phyloP scores from a whole-genome alignment of 2,888 invertebrate genomes.

The Platycheirus albimanus region DNA sequence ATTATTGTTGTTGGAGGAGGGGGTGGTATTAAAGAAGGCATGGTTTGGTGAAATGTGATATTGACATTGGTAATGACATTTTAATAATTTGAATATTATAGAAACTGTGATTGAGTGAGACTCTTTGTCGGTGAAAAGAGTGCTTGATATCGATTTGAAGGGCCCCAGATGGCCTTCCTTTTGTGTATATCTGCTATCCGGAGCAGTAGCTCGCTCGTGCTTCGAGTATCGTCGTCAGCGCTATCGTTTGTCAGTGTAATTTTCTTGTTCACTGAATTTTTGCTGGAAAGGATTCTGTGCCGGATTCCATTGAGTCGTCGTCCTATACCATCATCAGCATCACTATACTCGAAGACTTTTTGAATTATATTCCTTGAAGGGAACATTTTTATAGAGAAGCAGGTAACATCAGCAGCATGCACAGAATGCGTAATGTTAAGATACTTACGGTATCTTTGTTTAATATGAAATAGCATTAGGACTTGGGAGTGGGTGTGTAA shows the following conservation, averaged over 20 bases:
- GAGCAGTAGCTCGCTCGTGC: too few species aligned
- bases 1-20: neutral
- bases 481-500: neutral
- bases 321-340: too few species aligned
- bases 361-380: conserved; percentile 5
- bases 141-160: conserved; percentile 49
- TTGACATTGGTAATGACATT: conserved; percentile 67
- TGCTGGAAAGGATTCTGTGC: conserved; percentile 1
- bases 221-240: neutral
- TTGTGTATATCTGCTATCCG: neutral
- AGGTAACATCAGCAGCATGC: conserved; percentile 30
- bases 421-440: conserved; percentile 49
- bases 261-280: conserved; percentile 67
- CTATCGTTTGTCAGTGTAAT: conserved; percentile 53
- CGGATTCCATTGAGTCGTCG: conserved; percentile 26
- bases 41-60: conserved; percentile 34
- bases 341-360: conserved; percentile 27
- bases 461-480: neutral
- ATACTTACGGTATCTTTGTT: conserved; percentile 1
- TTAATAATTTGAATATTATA: conserved; percentile 73
- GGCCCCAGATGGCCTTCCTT: conserved; percentile 14
- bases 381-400: neutral
- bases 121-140: conserved; percentile 34
- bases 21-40: neutral
- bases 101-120: conserved; percentile 63